Evolutionary conservation across 2,888 invertebrate species (phyloP).

Genomic region (Mantis religiosa): DNA sequence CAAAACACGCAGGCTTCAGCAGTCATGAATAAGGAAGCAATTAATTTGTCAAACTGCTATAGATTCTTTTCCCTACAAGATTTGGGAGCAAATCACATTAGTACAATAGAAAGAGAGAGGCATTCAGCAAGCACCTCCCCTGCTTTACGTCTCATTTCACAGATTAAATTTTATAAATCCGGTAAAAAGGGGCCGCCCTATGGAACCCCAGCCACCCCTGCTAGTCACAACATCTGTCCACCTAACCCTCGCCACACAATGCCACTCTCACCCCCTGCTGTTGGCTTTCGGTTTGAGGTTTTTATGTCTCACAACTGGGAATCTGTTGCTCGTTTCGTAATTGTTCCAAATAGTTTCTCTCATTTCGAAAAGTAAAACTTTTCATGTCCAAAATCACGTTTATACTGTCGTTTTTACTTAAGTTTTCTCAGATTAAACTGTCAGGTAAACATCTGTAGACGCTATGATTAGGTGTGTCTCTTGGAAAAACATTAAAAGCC

Average conservation of each 20-base stretch:
- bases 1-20: too few species aligned
- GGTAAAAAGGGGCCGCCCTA: background rate
- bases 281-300: too few species aligned
- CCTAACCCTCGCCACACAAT: background rate
- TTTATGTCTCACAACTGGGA: too few species aligned
- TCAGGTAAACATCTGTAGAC: too few species aligned
- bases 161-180: background rate
- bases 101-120: background rate
- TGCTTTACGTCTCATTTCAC: background rate
- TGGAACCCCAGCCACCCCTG: background rate
- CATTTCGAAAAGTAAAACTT: too few species aligned
- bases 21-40: background rate
- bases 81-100: background rate
- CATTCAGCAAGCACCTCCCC: background rate
- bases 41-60: background rate
- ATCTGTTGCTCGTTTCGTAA: too few species aligned
- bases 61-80: background rate
- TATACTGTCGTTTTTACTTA: too few species aligned
- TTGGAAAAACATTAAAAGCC: too few species aligned
- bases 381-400: too few species aligned
- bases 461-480: too few species aligned
- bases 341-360: too few species aligned
- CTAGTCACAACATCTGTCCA: background rate
- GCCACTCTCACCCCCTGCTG: background rate
- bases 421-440: too few species aligned